phyloP scores from a whole-genome alignment of 2,888 invertebrate genomes.

The Vanessa cardui region DNA sequence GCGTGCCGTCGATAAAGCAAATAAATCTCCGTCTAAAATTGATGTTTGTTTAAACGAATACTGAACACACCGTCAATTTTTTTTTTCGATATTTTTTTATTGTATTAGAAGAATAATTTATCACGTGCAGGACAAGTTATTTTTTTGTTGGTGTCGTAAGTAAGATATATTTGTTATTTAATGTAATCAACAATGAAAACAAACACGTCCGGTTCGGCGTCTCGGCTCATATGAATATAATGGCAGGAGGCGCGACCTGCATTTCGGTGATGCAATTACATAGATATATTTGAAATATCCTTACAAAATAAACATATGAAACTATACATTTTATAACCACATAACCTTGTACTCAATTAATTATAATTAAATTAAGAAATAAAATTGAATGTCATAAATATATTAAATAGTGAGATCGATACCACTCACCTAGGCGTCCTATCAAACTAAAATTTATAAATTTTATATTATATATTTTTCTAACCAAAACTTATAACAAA shows the following conservation, averaged over 20 bases:
- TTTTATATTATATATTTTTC: too few species aligned
- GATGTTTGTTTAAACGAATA: background rate
- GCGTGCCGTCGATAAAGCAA: background rate
- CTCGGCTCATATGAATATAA: constrained; percentile 77
- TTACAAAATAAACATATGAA: constrained; percentile 10
- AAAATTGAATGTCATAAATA: too few species aligned
- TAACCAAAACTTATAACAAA: too few species aligned
- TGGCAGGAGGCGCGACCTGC: constrained; percentile 65
- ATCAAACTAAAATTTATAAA: too few species aligned
- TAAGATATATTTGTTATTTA: background rate
- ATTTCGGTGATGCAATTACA: constrained; percentile 60
- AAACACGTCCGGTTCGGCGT: constrained; percentile 50
- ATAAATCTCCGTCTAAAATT: background rate
- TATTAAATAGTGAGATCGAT: too few species aligned
- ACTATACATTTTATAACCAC: too few species aligned
- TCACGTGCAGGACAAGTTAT: background rate
- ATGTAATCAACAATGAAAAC: constrained; percentile 38
- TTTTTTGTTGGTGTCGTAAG: background rate
- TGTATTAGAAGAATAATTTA: background rate
- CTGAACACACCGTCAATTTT: background rate
- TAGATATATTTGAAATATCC: constrained; percentile 36
- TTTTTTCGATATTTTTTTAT: background rate
- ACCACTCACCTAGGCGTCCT: too few species aligned
- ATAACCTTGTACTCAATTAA: too few species aligned
- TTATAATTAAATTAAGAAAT: too few species aligned